phyloP scores from a whole-genome alignment of 1,140 invertebrate genomes.

The Megathymus violae region DNA sequence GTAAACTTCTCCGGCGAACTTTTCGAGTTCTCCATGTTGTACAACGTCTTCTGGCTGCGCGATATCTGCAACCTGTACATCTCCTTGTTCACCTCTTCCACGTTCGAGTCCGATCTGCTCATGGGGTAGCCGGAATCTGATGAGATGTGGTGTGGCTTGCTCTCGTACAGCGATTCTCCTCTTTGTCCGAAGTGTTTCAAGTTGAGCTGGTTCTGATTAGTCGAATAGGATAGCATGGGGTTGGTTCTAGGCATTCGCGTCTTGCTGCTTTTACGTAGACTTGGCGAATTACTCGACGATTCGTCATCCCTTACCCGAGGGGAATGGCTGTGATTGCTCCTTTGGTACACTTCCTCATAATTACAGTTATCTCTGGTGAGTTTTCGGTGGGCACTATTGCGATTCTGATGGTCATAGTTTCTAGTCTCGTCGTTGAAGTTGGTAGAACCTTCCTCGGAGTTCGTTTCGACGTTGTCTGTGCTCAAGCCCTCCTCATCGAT shows the following conservation, averaged over 20 bases:
- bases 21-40: conserved; percentile 77
- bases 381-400: conserved; percentile 80
- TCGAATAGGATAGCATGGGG: conserved; percentile 81
- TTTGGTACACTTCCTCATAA: conserved; percentile 82
- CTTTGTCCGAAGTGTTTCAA: conserved; percentile 80
- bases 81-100: conserved; percentile 82
- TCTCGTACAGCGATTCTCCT: conserved; percentile 74
- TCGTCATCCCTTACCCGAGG: conserved; percentile 73
- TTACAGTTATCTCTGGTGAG: conserved; percentile 78
- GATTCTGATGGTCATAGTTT: conserved; percentile 83
- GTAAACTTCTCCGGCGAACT: conserved; percentile 74
- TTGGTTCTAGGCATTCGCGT: conserved; percentile 82
- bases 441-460: conserved; percentile 81
- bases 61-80: conserved; percentile 83
- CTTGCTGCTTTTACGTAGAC: conserved; percentile 74
- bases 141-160: conserved; percentile 76
- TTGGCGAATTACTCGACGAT: conserved; percentile 78
- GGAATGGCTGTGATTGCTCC: conserved; percentile 73
- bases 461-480: conserved; percentile 83
- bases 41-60: conserved; percentile 79
- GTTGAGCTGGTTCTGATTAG: conserved; percentile 74
- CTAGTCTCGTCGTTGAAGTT: conserved; percentile 81
- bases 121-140: conserved; percentile 74
- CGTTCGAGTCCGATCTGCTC: conserved; percentile 79
- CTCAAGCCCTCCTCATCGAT: conserved; percentile 83